Evolutionary conservation across 2,888 invertebrate species (phyloP).

Genomic region (Drosophila subsilvestris): DNA sequence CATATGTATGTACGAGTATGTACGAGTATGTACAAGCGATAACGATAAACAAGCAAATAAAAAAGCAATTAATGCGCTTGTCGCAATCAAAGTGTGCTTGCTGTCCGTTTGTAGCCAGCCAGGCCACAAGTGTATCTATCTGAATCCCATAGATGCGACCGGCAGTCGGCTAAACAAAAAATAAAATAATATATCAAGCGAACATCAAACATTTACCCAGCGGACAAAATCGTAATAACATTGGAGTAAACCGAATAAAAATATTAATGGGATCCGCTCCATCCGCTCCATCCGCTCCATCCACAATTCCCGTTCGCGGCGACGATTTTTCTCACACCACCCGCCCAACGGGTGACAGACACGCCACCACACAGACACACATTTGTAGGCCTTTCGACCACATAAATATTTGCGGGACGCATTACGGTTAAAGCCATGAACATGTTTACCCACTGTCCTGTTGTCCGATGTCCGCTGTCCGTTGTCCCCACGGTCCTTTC

Average conservation of each 20-base stretch:
- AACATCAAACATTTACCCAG: slow-evolving; percentile 35
- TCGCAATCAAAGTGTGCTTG: slow-evolving; percentile 46
- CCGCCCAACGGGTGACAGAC: background rate
- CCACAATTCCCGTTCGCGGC: background rate
- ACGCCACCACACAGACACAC: background rate
- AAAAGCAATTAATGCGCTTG: slow-evolving; percentile 72
- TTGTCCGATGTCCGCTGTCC: slow-evolving; percentile 19
- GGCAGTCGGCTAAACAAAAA: slow-evolving; percentile 33
- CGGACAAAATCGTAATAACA: slow-evolving; percentile 46
- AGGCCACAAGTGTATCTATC: slow-evolving; percentile 16
- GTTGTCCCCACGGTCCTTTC: slow-evolving; percentile 53
- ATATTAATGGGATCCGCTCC: slow-evolving; percentile 53
- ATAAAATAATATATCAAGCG: slow-evolving; percentile 60
- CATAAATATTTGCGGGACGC: slow-evolving; percentile 70
- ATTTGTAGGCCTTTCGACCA: slow-evolving; percentile 15
- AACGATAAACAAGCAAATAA: slow-evolving; percentile 60
- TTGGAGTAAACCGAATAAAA: slow-evolving; percentile 65
- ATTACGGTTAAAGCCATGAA: slow-evolving; percentile 53
- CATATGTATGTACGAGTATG: too few relatives aligned
- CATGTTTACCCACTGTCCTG: slow-evolving; percentile 31
- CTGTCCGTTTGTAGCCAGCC: slow-evolving; percentile 2
- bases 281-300: slow-evolving; percentile 3
- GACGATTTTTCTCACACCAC: too few relatives aligned
- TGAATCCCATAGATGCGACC: slow-evolving; percentile 20
- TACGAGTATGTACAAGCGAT: background rate